Conservation (phyloP, 2,888 invertebrate genomes). For the Drosophila mettleri region DNA sequence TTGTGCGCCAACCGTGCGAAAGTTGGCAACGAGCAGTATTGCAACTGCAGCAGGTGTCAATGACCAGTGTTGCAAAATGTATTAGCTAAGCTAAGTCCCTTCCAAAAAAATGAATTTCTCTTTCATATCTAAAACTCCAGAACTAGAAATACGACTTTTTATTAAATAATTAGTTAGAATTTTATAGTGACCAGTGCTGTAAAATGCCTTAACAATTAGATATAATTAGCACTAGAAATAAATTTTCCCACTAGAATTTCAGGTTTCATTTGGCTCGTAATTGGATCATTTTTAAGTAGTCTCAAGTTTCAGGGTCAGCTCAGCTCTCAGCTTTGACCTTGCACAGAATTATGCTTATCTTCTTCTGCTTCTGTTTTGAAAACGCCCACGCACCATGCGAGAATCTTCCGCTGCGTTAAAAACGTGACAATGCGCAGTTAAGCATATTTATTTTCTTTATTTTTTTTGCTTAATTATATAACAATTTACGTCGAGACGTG, state of each 20-base stretch:
- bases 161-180: too few species aligned
- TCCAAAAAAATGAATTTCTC: neutral
- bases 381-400: conserved; percentile 20
- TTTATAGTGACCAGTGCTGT: too few species aligned
- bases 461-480: conserved; percentile 38
- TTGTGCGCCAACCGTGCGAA: conserved; percentile 28
- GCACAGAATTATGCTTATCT: neutral
- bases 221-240: neutral
- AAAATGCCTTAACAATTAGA: neutral
- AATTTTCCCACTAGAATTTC: neutral
- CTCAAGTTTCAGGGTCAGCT: conserved; percentile 23
- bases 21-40: conserved; percentile 33
- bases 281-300: conserved; percentile 6
- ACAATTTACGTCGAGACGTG: conserved; percentile 35
- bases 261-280: neutral
- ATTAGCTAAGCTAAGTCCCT: neutral
- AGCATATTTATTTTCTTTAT: conserved; percentile 15
- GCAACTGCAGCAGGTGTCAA: conserved; percentile 25
- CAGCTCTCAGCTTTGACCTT: conserved; percentile 17
- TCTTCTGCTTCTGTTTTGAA: conserved; percentile 1
- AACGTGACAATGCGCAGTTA: conserved; percentile 41
- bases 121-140: too few species aligned
- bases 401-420: conserved; percentile 14
- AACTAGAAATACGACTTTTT: too few species aligned
- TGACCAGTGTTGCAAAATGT: conserved; percentile 8